Conservation (phyloP, 1,140 invertebrate species). For the Atopsyche davidsoni region DNA sequence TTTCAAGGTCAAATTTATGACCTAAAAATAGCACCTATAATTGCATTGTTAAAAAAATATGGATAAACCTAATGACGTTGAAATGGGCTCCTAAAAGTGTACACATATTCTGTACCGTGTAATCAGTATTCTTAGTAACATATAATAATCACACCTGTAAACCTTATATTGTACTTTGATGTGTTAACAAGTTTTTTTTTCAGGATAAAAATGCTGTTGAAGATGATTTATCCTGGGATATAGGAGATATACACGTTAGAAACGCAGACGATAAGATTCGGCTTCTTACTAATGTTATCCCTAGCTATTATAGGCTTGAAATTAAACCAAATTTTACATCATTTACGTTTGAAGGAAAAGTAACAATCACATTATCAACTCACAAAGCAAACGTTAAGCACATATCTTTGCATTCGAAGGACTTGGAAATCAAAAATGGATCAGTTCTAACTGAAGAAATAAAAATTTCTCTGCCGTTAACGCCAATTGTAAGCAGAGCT, state of each 20-base stretch:
- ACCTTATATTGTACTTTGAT: no score
- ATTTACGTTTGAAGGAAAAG: constrained; percentile 57
- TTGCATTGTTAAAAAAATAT: no score
- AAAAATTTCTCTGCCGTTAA: constrained; percentile 5
- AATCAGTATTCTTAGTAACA: no score
- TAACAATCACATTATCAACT: constrained; percentile 50
- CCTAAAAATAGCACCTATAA: no score
- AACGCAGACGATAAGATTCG: constrained; percentile 35
- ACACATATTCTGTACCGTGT: no score
- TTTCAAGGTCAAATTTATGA: no score
- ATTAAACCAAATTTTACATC: constrained; percentile 54
- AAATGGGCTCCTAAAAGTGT: no score
- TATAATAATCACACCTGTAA: no score
- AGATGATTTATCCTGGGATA: constrained; percentile 25
- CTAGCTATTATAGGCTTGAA: constrained; percentile 62
- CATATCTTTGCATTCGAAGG: constrained; percentile 62
- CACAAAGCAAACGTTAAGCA: constrained; percentile 35
- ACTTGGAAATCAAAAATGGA: constrained; percentile 48
- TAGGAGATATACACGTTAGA: constrained; percentile 14
- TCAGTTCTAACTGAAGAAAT: constrained; percentile 42
- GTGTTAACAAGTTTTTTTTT: no score
- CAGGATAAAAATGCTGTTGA: constrained; percentile 16
- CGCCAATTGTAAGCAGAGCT: constrained; percentile 6
- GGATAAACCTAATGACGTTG: no score
- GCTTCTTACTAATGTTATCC: constrained; percentile 55